Percentiles rank a stretch among this genome's conserved stretches.
Conservation (phyloP, 2,113 vertebrate species). For the Lynx canadensis region DNA sequence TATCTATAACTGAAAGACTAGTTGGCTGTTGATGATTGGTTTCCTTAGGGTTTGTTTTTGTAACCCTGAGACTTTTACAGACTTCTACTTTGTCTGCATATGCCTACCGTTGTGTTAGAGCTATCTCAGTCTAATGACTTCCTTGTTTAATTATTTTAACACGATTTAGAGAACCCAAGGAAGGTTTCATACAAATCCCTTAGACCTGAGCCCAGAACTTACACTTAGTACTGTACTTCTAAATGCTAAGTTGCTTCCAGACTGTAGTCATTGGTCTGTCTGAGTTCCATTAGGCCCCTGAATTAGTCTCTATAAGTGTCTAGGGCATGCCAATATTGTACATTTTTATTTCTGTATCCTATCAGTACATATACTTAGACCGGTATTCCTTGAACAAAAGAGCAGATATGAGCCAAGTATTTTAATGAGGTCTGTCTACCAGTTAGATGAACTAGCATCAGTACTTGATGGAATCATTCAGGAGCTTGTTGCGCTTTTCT, state of each 20-base stretch:
- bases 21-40: background rate
- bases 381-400: background rate
- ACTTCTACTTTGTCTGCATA: background rate
- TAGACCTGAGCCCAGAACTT: background rate
- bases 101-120: background rate
- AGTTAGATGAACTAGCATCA: background rate
- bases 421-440: background rate
- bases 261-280: background rate
- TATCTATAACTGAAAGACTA: background rate
- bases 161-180: background rate
- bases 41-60: background rate
- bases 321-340: background rate
- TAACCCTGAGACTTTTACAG: background rate
- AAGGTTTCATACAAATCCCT: background rate
- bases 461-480: background rate
- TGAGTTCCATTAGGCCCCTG: background rate
- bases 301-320: background rate
- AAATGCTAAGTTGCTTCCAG: background rate
- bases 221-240: background rate
- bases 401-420: background rate
- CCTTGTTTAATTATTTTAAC: background rate
- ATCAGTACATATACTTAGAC: background rate
- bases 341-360: background rate
- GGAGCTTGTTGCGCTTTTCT: background rate
- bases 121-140: background rate